Evolutionary conservation across 2,888 invertebrate species (phyloP), one percentile per base, ranked within the genome.

Genomic region (Dusona sp.): DNA sequence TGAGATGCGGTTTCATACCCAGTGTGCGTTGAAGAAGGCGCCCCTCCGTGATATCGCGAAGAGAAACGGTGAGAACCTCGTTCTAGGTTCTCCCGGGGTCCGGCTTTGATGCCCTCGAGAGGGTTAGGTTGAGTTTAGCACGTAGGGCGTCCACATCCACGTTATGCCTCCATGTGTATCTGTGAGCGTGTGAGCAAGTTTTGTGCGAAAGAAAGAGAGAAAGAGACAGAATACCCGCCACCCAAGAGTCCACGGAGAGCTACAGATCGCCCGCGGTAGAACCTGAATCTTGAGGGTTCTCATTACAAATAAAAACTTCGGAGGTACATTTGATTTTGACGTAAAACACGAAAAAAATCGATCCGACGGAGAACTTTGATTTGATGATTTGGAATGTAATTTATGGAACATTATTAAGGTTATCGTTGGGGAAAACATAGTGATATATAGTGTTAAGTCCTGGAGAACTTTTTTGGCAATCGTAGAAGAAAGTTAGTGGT

Each of bases 201-300:
- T 54, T 22, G 61, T 6, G 65, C 29, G 67, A 36, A 22, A 68
- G 22, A 54, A 81, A 82, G 65, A 54, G 61, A 84, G 64, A 80
- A 48, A 45, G 79, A 38, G 54, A 42, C 2, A 48, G 19, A 45
- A 36, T 54, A 64, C 89, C 87, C 89, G 90, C 92, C 92, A 92
- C 92, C 92, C 92, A 92, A 91, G 92, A 91, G 90, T 91, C 91
- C 90, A 89, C 89, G 84, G 42, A 51, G 80, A 51, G 89, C 83
- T 89, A 90, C 88, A 89, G 90, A 90, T 91, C 90, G 90, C 89
- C 89, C 91, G 88, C 84, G 83, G 91, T 90, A 92, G 92, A 93
- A 93, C 94, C 93, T 93, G 93, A 93, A 93, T 93, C 90, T 90
- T 89, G 85, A 90, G 88, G 93, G 93, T 93, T 93, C 93, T 93